A percentile compares a stretch with the other conserved stretches of the same genome.
Evolutionary conservation across 1,140 invertebrate genomes (phyloP).

Genomic region (Euglossa dilemma): DNA sequence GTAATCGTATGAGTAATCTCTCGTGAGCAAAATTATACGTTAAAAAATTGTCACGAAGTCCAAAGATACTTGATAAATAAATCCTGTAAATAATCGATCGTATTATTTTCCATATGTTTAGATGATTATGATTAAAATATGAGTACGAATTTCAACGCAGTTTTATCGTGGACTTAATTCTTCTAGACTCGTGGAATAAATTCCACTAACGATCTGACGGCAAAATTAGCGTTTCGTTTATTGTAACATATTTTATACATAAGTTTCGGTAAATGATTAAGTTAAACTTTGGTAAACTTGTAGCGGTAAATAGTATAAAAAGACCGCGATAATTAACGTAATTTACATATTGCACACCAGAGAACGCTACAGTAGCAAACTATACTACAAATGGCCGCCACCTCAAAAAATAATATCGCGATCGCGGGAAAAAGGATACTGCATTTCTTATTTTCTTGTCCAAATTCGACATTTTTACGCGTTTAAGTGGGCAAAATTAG

Average conservation of each 20-base stretch:
- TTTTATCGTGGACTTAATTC: background rate
- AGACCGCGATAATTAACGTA: background rate
- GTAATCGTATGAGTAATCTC: no score
- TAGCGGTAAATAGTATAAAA: background rate
- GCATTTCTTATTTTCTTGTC: constrained; percentile 1
- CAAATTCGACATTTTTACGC: constrained; percentile 4
- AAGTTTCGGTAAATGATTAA: no score
- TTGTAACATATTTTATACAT: background rate
- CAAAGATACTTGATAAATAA: no score
- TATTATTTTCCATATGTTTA: no score
- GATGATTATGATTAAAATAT: no score
- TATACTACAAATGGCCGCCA: constrained; percentile 45
- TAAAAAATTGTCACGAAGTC: no score
- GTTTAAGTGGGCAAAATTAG: constrained; percentile 47
- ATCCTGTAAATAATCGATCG: no score
- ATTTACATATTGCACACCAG: background rate
- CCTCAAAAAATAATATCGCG: constrained; percentile 45
- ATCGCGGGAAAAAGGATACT: constrained; percentile 8
- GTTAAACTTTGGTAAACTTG: constrained; percentile 2
- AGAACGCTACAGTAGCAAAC: background rate
- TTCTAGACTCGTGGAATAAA: background rate
- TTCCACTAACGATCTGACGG: no score
- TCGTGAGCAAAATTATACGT: no score
- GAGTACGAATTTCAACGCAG: no score
- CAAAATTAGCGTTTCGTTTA: background rate